Evolutionary conservation across 2,888 invertebrate genomes (phyloP), one percentile per base, ranked within the genome.

Genomic region (Morinoia aosen): DNA sequence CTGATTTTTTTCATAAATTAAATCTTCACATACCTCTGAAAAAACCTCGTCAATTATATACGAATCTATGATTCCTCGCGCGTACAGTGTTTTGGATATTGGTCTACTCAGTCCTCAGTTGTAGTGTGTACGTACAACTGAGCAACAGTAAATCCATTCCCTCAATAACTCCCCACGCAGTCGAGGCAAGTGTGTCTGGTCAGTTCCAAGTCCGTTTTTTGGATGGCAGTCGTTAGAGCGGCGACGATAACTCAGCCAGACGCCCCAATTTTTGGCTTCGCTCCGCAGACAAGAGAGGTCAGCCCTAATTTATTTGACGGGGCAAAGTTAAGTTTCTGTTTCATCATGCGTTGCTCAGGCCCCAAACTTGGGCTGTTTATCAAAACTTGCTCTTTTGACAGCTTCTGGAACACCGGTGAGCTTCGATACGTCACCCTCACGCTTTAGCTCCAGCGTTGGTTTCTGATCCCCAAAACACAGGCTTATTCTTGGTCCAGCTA

Each of bases 261-360:
- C 11, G 48, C 90, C 39, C 39, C 90, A 90, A 90, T 90, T 90
- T 90, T 90, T 39, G 39, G 19, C 90, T 19, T 40, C 39, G 90
- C 76, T 2, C 25, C 8, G 76, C 76, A 76, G 76, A 76, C 76
- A 90, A 39, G 48, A 39, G 40, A 90, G 90, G 90, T 90, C 90
- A 40, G 90, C 40, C 48, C 90, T 90, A 90, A 90, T 90, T 90
- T 90, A 90, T 90, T 48, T 90, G 90, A 90, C 90, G 48, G 48
- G 93, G 57, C 58, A 93, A 93, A 93, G 93, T 93, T 93, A 93
- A 93, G 93, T 57, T 90, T 90, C 57, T 93, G 93, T 93, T 93
- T 93, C 57, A 58, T 93, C 93, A 93, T 93, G 93, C 57, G 48
- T 48, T 33, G 57, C 93, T 93, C 10, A 25, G 48, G 57, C n/a